Evolutionary conservation across 2,888 invertebrate species (phyloP).

Genomic region (Furcula furcula): DNA sequence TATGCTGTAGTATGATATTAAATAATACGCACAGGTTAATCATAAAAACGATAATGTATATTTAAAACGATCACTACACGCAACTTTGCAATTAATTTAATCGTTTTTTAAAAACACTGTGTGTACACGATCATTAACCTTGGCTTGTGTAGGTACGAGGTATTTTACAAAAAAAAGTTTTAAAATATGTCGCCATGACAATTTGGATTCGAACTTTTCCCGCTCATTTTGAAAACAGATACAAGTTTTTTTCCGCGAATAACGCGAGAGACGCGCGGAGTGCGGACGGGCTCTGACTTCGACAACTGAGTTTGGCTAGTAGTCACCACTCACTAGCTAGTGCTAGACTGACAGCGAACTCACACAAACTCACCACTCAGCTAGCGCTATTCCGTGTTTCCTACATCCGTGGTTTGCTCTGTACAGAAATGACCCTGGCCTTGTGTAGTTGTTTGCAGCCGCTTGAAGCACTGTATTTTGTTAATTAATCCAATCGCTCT

Average conservation of each 20-base stretch:
- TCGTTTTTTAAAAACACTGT: constrained; percentile 16
- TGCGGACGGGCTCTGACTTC: constrained; percentile 44
- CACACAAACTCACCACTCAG: too few species aligned
- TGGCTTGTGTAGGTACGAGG: too few species aligned
- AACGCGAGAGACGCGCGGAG: constrained; percentile 27
- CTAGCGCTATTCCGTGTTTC: constrained; percentile 40
- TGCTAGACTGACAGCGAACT: too few species aligned
- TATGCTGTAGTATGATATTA: too few species aligned
- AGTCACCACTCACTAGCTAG: too few species aligned
- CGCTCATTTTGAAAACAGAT: constrained; percentile 15
- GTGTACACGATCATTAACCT: constrained; percentile 15
- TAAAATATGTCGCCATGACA: constrained; percentile 1
- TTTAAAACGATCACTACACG: too few species aligned
- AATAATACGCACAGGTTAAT: too few species aligned
- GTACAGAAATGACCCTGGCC: constrained; percentile 51
- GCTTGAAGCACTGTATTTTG: constrained; percentile 43
- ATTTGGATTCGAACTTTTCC: constrained; percentile 2
- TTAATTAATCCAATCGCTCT: constrained; percentile 42
- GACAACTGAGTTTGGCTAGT: too few species aligned
- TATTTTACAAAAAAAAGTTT: constrained; percentile 2
- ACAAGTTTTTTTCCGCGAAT: constrained; percentile 13
- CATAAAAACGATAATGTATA: too few species aligned
- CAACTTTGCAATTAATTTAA: constrained; percentile 19
- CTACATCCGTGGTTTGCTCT: constrained; percentile 47
- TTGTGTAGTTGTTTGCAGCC: constrained; percentile 36